Conservation (phyloP, 2,888 invertebrate genomes). For the Agrilus cyanescens region DNA sequence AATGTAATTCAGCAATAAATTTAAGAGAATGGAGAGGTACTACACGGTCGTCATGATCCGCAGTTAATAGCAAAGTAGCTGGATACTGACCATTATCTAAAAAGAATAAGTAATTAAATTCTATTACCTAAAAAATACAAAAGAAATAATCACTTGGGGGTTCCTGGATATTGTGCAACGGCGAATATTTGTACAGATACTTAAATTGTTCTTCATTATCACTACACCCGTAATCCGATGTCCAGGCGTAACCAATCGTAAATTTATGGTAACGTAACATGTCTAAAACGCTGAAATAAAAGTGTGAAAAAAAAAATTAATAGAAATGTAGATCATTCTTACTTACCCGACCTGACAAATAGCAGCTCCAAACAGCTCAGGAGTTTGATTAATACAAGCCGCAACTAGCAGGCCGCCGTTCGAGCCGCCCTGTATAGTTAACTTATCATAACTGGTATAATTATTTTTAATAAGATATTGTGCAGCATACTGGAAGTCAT, state of each 20-base stretch:
- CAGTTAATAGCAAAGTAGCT: constrained; percentile 82
- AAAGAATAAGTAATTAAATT: neutral
- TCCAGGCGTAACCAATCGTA: constrained; percentile 96
- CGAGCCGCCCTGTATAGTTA: constrained; percentile 89
- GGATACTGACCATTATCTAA: constrained; percentile 65
- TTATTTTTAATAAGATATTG: constrained; percentile 70
- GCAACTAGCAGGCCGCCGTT: constrained; percentile 96
- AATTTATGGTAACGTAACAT: constrained; percentile 97
- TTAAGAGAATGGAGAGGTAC: constrained; percentile 96
- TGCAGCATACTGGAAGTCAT: constrained; percentile 90
- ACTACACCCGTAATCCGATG: constrained; percentile 87
- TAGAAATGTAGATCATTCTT: neutral
- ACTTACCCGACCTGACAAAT: constrained; percentile 88
- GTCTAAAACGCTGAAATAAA: constrained; percentile 77
- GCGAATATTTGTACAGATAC: constrained; percentile 78
- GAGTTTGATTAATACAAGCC: constrained; percentile 89
- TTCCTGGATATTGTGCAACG: constrained; percentile 77
- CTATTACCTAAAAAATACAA: neutral
- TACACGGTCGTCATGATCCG: constrained; percentile 97
- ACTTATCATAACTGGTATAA: constrained; percentile 63
- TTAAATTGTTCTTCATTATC: constrained; percentile 78
- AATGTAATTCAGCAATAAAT: constrained; percentile 83
- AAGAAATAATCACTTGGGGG: constrained; percentile 40
- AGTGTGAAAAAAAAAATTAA: constrained; percentile 1
- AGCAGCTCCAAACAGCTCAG: constrained; percentile 86